Conservation (phyloP, 2,797 vertebrate genomes). For the Anabas testudineus region DNA sequence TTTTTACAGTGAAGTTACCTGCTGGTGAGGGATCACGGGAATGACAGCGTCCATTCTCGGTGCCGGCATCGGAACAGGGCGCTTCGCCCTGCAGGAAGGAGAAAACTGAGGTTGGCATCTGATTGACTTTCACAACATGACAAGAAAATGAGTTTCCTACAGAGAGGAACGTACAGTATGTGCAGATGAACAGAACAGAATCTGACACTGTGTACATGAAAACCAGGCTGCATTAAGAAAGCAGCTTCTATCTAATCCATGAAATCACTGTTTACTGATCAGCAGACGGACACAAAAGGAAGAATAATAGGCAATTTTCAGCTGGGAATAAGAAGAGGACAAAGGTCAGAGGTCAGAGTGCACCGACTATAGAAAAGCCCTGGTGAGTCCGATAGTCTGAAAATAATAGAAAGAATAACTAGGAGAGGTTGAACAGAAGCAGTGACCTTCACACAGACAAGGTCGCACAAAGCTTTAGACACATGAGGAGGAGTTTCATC, state of each 20-base stretch:
- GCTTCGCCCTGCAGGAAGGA: constrained; percentile 87
- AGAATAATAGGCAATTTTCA: too few relatives aligned
- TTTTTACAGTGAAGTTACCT: constrained; percentile 85
- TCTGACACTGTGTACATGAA: too few relatives aligned
- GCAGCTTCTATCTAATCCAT: not conserved
- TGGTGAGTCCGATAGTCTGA: not conserved
- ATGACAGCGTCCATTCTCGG: constrained; percentile 87
- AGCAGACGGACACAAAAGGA: not conserved
- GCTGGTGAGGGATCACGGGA: constrained; percentile 92
- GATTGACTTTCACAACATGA: too few relatives aligned
- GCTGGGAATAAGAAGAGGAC: too few relatives aligned
- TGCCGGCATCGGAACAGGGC: constrained; percentile 83
- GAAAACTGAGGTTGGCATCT: not conserved
- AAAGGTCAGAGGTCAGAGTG: not conserved
- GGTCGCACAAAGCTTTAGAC: too few relatives aligned
- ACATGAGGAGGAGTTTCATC: too few relatives aligned
- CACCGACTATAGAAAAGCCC: not conserved
- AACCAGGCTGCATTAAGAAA: not conserved
- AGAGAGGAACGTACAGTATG: too few relatives aligned
- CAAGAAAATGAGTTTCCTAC: too few relatives aligned
- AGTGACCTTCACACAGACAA: too few relatives aligned
- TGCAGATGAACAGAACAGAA: too few relatives aligned
- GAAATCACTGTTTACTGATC: not conserved
- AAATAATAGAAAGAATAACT: not conserved
- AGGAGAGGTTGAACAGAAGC: too few relatives aligned